phyloP scores from a whole-genome alignment of 2,797 vertebrate genomes.

The Danio aesculapii region DNA sequence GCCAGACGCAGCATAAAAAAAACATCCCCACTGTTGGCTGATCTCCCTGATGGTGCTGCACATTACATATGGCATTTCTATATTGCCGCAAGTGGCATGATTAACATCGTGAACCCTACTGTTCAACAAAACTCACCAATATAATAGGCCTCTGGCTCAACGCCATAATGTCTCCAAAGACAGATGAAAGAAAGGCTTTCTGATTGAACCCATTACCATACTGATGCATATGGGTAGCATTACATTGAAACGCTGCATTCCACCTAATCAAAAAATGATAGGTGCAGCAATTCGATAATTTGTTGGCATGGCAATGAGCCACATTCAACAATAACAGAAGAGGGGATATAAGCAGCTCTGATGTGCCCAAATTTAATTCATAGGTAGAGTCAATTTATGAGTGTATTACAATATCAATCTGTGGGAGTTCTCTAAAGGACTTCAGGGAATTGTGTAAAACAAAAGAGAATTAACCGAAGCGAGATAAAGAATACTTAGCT shows the following conservation, averaged over 20 bases:
- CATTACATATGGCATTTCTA: constrained; percentile 39
- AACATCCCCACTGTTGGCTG: constrained; percentile 40
- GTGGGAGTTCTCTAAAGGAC: constrained; percentile 4
- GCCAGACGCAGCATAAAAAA: constrained; percentile 2
- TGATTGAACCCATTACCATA: constrained; percentile 51
- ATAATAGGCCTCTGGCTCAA: constrained; percentile 44
- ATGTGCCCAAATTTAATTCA: constrained; percentile 37
- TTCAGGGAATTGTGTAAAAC: constrained; percentile 1
- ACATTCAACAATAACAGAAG: constrained; percentile 31
- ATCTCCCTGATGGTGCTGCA: constrained; percentile 16
- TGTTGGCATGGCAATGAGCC: constrained; percentile 37
- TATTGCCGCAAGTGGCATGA: constrained; percentile 47
- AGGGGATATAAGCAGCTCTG: constrained; percentile 36
- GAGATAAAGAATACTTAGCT: constrained; percentile 1
- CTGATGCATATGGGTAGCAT: constrained; percentile 35
- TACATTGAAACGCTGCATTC: constrained; percentile 13
- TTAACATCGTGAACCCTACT: constrained; percentile 45
- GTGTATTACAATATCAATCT: constrained; percentile 17
- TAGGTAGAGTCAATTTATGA: constrained; percentile 43
- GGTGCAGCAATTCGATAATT: constrained; percentile 37
- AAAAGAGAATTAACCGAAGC: background rate
- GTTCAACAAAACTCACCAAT: constrained; percentile 49
- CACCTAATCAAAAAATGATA: constrained; percentile 41
- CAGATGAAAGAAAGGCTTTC: constrained; percentile 28
- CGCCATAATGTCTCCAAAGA: constrained; percentile 47